Conservation (phyloP, 2,888 invertebrate species). For the Zonitis immaculata region DNA sequence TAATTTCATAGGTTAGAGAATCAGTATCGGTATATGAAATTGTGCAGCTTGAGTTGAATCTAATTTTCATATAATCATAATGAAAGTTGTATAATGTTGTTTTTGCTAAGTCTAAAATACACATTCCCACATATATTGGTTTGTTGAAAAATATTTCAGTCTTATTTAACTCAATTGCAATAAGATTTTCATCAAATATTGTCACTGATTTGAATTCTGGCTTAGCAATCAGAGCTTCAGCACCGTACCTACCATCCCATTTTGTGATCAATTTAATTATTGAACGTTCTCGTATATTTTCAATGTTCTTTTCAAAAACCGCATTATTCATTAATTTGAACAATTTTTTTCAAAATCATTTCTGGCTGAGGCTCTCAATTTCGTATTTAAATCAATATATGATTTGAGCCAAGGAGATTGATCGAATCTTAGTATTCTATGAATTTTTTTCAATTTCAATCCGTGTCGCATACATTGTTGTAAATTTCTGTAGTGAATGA, state of each 20-base stretch:
- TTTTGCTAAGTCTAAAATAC: conserved; percentile 44
- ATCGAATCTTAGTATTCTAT: conserved; percentile 39
- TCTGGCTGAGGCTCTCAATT: background rate
- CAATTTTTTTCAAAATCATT: background rate
- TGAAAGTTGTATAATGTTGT: conserved; percentile 41
- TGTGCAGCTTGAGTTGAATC: conserved; percentile 6
- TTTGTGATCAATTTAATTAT: conserved; percentile 35
- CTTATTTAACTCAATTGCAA: conserved; percentile 36
- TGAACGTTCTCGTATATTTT: conserved; percentile 42
- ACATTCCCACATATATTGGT: conserved; percentile 42
- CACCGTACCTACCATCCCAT: conserved; percentile 36
- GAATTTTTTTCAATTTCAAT: conserved; percentile 32
- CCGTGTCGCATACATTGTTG: conserved; percentile 30
- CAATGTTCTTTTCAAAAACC: conserved; percentile 36
- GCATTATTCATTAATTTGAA: conserved; percentile 31
- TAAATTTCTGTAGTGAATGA: conserved; percentile 32
- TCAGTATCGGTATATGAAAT: conserved; percentile 15
- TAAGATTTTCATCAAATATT: conserved; percentile 39
- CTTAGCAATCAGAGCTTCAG: conserved; percentile 32
- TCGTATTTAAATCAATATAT: conserved; percentile 44
- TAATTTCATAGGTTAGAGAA: background rate
- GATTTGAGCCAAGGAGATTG: conserved; percentile 40
- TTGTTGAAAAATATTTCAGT: conserved; percentile 34
- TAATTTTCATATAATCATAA: conserved; percentile 33
- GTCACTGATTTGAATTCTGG: conserved; percentile 34